phyloP scores from a whole-genome alignment of 2,888 invertebrate species.

The Pandemis cinnamomeana region DNA sequence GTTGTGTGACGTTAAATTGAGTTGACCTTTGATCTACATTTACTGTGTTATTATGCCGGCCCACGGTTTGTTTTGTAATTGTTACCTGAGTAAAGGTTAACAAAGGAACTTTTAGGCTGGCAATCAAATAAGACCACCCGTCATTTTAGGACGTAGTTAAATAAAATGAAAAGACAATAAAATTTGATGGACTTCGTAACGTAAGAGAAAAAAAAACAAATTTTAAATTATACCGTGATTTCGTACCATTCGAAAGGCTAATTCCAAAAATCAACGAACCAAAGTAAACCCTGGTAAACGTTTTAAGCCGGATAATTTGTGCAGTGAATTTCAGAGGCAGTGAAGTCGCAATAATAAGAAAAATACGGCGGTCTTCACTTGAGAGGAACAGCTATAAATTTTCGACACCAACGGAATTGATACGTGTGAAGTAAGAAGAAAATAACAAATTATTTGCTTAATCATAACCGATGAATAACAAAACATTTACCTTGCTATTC shows the following conservation, averaged over 20 bases:
- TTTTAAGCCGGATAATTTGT: slow-evolving; percentile 3
- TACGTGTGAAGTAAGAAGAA: no score
- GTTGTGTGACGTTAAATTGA: neutral
- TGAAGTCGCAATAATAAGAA: slow-evolving; percentile 11
- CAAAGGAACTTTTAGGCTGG: neutral
- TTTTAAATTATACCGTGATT: neutral
- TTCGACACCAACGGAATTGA: neutral
- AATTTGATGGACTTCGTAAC: neutral
- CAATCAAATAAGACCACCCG: neutral
- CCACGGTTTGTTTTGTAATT: slow-evolving; percentile 15
- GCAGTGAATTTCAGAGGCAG: slow-evolving; percentile 5
- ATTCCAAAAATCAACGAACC: slow-evolving; percentile 6
- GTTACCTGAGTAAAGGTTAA: slow-evolving; percentile 14
- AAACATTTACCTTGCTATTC: no score
- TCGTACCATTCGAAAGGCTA: neutral
- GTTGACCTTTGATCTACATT: slow-evolving; percentile 14
- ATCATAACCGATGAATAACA: no score
- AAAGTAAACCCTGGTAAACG: slow-evolving; percentile 5
- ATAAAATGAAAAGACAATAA: neutral
- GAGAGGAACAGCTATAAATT: neutral
- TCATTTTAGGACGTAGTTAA: neutral
- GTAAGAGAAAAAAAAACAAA: neutral
- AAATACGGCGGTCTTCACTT: neutral
- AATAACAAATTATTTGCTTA: no score
- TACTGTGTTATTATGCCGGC: neutral